Evolutionary conservation across 2,113 vertebrate species (phyloP).

Genomic region (Panthera tigris): DNA sequence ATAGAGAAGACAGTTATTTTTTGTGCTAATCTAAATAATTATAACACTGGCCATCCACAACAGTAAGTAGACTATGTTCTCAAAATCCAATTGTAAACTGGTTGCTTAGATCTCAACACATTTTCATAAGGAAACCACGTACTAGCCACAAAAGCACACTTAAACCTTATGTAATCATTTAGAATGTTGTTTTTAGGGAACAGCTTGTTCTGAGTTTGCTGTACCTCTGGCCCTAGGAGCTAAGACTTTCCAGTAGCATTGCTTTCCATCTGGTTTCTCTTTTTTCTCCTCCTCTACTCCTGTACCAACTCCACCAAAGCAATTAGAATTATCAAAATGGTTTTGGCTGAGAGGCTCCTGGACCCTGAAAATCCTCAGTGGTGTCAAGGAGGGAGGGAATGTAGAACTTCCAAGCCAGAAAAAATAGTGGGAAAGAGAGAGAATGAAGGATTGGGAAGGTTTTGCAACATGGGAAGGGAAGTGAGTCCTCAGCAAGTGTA

Average conservation of each 20-base stretch:
- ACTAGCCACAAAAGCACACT: background rate
- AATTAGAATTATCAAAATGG: background rate
- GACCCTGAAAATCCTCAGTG: background rate
- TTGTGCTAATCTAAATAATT: conserved; percentile 39
- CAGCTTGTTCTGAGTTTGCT: background rate
- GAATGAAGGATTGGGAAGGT: background rate
- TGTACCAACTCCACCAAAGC: background rate
- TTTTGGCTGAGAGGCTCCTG: background rate
- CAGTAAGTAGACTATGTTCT: background rate
- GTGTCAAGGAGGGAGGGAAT: background rate
- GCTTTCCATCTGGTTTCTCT: background rate
- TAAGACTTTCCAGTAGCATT: background rate
- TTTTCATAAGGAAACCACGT: background rate
- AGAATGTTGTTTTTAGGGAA: background rate
- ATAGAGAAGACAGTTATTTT: conserved; percentile 13
- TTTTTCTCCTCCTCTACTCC: background rate
- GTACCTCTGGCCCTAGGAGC: background rate
- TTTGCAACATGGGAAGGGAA: background rate
- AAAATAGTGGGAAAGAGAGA: background rate
- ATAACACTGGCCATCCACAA: background rate
- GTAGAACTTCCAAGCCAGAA: background rate
- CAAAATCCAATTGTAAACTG: conserved; percentile 16
- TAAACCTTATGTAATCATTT: background rate
- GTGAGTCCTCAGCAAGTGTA: background rate
- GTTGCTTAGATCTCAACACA: background rate